Conservation (phyloP, 2,888 invertebrate species). For the Pollenia amentaria region DNA sequence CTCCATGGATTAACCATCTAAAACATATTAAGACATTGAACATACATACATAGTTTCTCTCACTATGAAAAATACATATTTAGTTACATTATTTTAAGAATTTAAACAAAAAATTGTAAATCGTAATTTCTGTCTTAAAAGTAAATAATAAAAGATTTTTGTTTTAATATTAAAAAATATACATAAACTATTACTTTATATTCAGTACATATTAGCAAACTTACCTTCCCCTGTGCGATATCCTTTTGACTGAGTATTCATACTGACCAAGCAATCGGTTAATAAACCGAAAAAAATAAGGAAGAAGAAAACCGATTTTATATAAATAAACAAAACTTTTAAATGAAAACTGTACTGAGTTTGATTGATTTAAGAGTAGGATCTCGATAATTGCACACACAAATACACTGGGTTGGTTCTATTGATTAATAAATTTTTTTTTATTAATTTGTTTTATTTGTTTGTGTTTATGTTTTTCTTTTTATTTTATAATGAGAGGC, state of each 20-base stretch:
- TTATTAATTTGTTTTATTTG: neutral
- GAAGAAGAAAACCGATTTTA: neutral
- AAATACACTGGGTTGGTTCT: conserved; percentile 58
- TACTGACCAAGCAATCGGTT: conserved; percentile 75
- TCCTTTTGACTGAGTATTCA: conserved; percentile 84
- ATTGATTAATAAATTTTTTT: conserved; percentile 57
- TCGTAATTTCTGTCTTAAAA: too few species aligned
- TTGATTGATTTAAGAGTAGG: conserved; percentile 38
- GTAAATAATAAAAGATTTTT: too few species aligned
- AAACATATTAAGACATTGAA: too few species aligned
- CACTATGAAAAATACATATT: too few species aligned
- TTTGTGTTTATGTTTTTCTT: conserved; percentile 66
- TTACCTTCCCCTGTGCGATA: conserved; percentile 84
- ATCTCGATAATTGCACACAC: conserved; percentile 42
- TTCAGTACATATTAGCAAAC: conserved; percentile 44
- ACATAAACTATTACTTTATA: too few species aligned
- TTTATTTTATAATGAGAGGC: conserved; percentile 69
- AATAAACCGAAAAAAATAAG: conserved; percentile 11
- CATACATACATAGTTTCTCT: too few species aligned
- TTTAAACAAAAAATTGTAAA: neutral
- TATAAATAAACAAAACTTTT: neutral
- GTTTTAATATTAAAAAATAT: neutral
- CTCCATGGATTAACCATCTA: too few species aligned
- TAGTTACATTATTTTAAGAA: too few species aligned
- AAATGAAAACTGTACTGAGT: conserved; percentile 32